phyloP scores from a whole-genome alignment of 2,797 vertebrate genomes.

The Apodemus agrarius region DNA sequence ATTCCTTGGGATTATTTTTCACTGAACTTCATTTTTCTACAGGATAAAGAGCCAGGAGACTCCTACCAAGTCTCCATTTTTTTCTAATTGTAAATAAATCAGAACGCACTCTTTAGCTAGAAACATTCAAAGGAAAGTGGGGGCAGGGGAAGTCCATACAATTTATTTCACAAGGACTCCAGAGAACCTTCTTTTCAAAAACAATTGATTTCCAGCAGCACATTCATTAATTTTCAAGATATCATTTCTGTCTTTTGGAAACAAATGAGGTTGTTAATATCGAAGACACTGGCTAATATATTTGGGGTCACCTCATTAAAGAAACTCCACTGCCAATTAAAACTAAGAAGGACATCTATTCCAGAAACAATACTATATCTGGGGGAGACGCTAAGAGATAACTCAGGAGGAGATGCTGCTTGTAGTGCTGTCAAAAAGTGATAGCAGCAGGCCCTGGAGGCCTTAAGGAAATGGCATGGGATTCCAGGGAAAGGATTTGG shows the following conservation, averaged over 20 bases:
- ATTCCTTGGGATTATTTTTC: conserved; percentile 42
- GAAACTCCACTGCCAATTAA: conserved; percentile 52
- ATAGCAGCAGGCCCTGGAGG: background rate
- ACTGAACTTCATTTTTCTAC: conserved; percentile 26
- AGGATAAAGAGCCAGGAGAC: conserved; percentile 1
- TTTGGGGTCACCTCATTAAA: conserved; percentile 60
- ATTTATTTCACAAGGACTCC: conserved; percentile 37
- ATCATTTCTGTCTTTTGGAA: conserved; percentile 74
- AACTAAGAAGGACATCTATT: background rate
- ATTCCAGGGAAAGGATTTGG: background rate
- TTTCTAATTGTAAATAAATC: conserved; percentile 44
- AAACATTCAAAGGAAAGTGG: conserved; percentile 58
- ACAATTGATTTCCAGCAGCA: conserved; percentile 82
- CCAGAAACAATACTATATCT: background rate
- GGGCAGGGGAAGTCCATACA: background rate
- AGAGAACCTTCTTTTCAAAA: conserved; percentile 74
- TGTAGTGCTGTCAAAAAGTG: no score
- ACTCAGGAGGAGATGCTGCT: background rate
- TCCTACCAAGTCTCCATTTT: conserved; percentile 53
- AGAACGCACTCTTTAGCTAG: conserved; percentile 66
- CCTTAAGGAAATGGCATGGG: background rate
- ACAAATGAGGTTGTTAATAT: conserved; percentile 85
- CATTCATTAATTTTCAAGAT: conserved; percentile 85
- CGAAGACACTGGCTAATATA: conserved; percentile 58
- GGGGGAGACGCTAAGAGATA: background rate